A percentile compares a stretch with the other conserved stretches of the same genome.
Conservation (phyloP, 92 coral and sea anemone genomes). For the Meandrina meandrites region DNA sequence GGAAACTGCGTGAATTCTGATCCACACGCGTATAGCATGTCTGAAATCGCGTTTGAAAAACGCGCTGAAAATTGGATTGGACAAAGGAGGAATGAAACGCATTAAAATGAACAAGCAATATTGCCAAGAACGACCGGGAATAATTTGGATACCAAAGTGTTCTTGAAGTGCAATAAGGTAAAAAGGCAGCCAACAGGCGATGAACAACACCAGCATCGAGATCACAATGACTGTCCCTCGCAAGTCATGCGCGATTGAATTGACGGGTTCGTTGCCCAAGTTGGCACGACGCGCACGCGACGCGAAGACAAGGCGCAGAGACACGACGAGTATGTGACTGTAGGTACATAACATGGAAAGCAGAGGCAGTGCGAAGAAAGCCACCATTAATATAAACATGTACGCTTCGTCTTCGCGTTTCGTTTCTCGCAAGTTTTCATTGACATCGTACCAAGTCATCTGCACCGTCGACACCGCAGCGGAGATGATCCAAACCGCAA, state of each 20-base stretch:
- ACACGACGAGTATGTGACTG: constrained; percentile 38
- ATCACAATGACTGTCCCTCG: constrained; percentile 40
- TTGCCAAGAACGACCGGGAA: constrained; percentile 39
- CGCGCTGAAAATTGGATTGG: constrained; percentile 53
- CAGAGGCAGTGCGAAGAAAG: constrained; percentile 38
- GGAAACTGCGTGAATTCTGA: neutral
- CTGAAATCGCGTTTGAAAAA: constrained; percentile 60
- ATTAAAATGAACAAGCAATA: constrained; percentile 1
- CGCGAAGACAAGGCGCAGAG: constrained; percentile 47
- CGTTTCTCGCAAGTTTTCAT: constrained; percentile 9
- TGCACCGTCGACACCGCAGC: constrained; percentile 32
- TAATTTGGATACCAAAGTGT: neutral
- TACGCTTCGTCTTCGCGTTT: constrained; percentile 26
- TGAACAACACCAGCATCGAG: constrained; percentile 46
- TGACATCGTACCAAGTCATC: constrained; percentile 47
- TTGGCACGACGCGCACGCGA: constrained; percentile 32
- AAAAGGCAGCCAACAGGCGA: constrained; percentile 57
- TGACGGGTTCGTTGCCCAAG: constrained; percentile 17
- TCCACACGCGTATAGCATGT: constrained; percentile 4
- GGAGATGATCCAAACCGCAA: constrained; percentile 47
- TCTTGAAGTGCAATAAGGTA: constrained; percentile 29
- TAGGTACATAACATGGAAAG: constrained; percentile 27
- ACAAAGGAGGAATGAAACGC: constrained; percentile 56
- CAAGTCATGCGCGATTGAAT: constrained; percentile 29
- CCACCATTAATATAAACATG: constrained; percentile 2